Base-by-base conservation (phyloP, 2,113 vertebrate genomes). In the Seriola dumerili region DNA sequence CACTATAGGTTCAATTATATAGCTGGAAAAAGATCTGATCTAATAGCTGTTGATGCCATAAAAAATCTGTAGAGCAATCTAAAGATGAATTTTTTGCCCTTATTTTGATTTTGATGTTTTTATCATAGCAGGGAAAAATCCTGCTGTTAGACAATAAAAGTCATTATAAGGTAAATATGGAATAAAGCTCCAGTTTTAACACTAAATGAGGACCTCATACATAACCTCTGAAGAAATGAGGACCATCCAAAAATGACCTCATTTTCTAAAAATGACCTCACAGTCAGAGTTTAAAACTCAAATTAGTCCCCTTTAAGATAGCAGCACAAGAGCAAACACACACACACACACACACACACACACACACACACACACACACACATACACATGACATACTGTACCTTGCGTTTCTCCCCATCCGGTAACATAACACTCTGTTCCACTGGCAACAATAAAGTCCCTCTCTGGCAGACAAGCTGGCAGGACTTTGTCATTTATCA, bases 321-420 rank as follows among this genome's bases (percentile, higher is more conserved):
- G 4, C 23, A 32, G 55, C 40, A 61, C 40, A 38, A 3, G 16
- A 48, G 1, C 5, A 58, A 52, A 57, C 34, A 36, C 4, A 36
- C 34, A 57, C n/a, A 12, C 29, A 29, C 29, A 29, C 29, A 29
- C 29, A 29, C 29, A 29, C 29, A 29, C 29, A 29, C 29, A 29
- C 29, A 29, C 29, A 29, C 29, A 29, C 25, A 25, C 25, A 29
- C 25, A 29, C 25, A 32, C 13, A 58, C 38, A 14, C 5, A 59
- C 17, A 14, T 3, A 40, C 21, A 32, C 54, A 25, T 17, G 17
- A 62, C 4, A 1, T 23, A 5, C 46, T 68, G 2, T 89, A 99
- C 98, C 97, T 96, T 91, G 86, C 72, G 98, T 99, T 0, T 99
- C 97, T 1, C 98, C 98, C 98, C 98, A 99, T 61, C 98, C 98